Percentiles rank a stretch among this genome's conserved stretches.
Conservation (phyloP, 2,113 vertebrate species). For the Elephas maximus region DNA sequence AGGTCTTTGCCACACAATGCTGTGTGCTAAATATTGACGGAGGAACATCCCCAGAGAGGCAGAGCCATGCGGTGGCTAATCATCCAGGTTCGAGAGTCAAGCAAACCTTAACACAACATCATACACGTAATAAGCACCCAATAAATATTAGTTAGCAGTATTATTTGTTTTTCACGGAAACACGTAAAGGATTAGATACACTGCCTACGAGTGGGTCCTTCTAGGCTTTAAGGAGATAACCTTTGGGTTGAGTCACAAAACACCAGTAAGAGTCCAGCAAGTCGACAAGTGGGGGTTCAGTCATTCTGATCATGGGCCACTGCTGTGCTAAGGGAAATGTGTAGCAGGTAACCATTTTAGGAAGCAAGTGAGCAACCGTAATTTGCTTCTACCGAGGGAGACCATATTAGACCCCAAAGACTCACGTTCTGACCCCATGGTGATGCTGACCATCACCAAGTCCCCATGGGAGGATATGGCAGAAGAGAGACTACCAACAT, state of each 20-base stretch:
- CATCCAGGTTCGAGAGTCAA: neutral
- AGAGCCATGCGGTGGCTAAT: neutral
- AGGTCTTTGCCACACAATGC: neutral
- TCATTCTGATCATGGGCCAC: neutral
- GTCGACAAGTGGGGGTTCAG: neutral
- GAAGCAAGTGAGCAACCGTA: neutral
- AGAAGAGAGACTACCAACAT: neutral
- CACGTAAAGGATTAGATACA: neutral
- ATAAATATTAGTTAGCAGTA: neutral
- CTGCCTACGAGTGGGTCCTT: neutral
- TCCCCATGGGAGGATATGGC: neutral
- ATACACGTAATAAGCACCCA: neutral
- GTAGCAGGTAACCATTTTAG: neutral
- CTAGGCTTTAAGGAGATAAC: neutral
- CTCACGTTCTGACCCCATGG: neutral
- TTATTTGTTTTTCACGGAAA: neutral
- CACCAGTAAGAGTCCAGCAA: neutral
- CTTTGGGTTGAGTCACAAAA: conserved; percentile 10
- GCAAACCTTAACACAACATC: neutral
- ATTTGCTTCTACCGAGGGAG: neutral
- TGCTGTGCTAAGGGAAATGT: neutral
- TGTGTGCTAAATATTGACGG: neutral
- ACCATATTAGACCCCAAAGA: neutral
- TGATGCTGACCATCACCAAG: neutral
- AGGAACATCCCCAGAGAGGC: neutral